phyloP scores from a whole-genome alignment of 2,888 invertebrate genomes.

The Caenorhabditis japonica region DNA sequence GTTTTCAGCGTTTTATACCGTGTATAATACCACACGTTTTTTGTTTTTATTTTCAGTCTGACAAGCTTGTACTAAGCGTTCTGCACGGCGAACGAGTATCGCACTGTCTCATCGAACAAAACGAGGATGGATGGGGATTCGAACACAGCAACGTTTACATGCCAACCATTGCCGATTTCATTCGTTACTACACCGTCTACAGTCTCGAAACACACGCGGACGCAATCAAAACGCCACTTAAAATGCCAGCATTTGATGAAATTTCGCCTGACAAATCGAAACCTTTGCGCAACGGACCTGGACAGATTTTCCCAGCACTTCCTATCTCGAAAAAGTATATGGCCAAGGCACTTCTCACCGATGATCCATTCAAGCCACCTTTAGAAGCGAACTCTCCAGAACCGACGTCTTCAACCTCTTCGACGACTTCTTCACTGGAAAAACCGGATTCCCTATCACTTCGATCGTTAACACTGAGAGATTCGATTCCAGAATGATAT shows the following conservation, averaged over 20 bases:
- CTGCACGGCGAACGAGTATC: slow-evolving; percentile 58
- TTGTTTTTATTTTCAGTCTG: slow-evolving; percentile 26
- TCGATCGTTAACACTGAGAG: not conserved
- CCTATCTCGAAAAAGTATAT: slow-evolving; percentile 34
- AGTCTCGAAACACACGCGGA: slow-evolving; percentile 73
- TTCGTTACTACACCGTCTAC: slow-evolving; percentile 71
- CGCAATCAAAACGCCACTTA: slow-evolving; percentile 47
- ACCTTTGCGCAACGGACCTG: slow-evolving; percentile 29
- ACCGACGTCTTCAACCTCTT: slow-evolving; percentile 4
- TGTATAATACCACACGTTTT: no score
- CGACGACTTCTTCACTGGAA: slow-evolving; percentile 5
- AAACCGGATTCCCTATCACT: slow-evolving; percentile 3
- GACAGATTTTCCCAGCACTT: slow-evolving; percentile 22
- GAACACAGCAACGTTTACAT: slow-evolving; percentile 70
- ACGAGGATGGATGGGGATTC: slow-evolving; percentile 74
- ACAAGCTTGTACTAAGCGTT: slow-evolving; percentile 60
- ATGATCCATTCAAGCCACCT: slow-evolving; percentile 7
- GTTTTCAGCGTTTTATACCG: no score
- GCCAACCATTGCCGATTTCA: slow-evolving; percentile 72
- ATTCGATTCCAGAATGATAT: no score
- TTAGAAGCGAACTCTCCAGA: not conserved
- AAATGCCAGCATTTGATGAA: slow-evolving; percentile 48
- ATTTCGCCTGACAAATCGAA: slow-evolving; percentile 4
- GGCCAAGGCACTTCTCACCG: slow-evolving; percentile 23
- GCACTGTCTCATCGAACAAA: slow-evolving; percentile 78